A percentile compares a stretch with the other conserved stretches of the same genome.
phyloP scores from a whole-genome alignment of 1,140 invertebrate species.

The Bombus vancouverensis region DNA sequence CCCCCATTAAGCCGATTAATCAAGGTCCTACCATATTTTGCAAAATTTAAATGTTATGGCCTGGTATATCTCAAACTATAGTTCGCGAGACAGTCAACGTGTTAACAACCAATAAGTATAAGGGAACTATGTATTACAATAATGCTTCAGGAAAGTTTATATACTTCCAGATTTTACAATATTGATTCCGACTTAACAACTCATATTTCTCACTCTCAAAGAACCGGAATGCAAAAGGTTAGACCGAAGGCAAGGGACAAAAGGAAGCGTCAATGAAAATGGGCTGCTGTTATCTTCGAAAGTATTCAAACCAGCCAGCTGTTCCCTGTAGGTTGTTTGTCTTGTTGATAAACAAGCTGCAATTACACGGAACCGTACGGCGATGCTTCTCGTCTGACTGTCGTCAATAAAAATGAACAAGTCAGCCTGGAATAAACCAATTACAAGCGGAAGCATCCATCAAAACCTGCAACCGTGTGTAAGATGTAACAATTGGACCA shows the following conservation, averaged over 20 bases:
- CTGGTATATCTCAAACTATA: too few species aligned
- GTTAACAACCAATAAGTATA: too few species aligned
- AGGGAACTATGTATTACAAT: too few species aligned
- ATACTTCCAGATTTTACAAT: too few species aligned
- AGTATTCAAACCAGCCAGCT: background rate
- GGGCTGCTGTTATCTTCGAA: background rate
- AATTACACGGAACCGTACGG: conserved; percentile 6
- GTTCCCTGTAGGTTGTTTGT: background rate
- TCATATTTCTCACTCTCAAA: background rate
- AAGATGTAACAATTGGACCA: background rate
- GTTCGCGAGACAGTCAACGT: too few species aligned
- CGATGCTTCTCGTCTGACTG: background rate
- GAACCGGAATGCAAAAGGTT: too few species aligned
- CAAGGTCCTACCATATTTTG: too few species aligned
- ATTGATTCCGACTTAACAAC: background rate
- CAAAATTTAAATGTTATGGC: too few species aligned
- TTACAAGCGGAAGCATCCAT: background rate
- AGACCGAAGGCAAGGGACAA: too few species aligned
- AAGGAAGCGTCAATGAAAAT: background rate
- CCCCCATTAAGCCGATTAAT: too few species aligned
- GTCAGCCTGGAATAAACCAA: conserved; percentile 18
- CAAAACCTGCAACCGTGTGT: background rate
- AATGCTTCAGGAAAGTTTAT: background rate
- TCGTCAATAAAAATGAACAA: conserved; percentile 27
- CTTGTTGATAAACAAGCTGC: conserved; percentile 16